A percentile compares a stretch with the other conserved stretches of the same genome.
Conservation (phyloP, 2,113 vertebrate species). For the Bucco capensis region DNA sequence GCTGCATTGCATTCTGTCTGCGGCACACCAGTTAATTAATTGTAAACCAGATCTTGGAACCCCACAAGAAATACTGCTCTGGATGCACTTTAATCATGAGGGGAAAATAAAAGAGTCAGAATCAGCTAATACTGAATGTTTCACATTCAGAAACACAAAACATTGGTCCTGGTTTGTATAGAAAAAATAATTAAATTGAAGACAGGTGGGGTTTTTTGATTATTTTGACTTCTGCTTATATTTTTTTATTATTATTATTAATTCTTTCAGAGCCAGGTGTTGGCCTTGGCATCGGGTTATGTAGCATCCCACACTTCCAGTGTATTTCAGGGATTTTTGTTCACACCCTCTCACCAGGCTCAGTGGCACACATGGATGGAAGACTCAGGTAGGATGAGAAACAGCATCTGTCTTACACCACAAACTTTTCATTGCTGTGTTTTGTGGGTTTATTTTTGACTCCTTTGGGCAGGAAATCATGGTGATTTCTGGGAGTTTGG, state of each 20-base stretch:
- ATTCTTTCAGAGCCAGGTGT: slow-evolving; percentile 85
- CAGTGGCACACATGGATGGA: slow-evolving; percentile 90
- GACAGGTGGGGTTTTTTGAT: too few relatives aligned
- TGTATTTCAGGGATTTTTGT: slow-evolving; percentile 88
- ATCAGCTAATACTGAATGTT: not conserved
- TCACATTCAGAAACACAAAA: not conserved
- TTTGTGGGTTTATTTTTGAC: not conserved
- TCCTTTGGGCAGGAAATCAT: not conserved
- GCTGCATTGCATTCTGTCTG: not conserved
- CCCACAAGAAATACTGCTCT: not conserved
- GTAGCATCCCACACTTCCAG: slow-evolving; percentile 83
- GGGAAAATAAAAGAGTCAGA: not conserved
- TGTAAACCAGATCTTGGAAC: not conserved
- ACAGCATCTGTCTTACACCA: not conserved
- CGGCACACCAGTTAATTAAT: not conserved
- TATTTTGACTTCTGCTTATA: not conserved
- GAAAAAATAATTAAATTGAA: not conserved
- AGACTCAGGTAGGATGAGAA: slow-evolving; percentile 76
- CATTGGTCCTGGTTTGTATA: not conserved
- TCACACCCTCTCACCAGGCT: slow-evolving; percentile 90
- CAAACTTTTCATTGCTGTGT: not conserved
- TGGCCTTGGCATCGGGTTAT: slow-evolving; percentile 90
- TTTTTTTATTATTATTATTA: not conserved
- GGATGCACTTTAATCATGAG: not conserved
- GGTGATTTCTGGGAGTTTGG: not conserved